Percentiles rank a stretch among this genome's conserved stretches.
phyloP scores from a whole-genome alignment of 2,113 vertebrate genomes.

The Serilophus lunatus region DNA sequence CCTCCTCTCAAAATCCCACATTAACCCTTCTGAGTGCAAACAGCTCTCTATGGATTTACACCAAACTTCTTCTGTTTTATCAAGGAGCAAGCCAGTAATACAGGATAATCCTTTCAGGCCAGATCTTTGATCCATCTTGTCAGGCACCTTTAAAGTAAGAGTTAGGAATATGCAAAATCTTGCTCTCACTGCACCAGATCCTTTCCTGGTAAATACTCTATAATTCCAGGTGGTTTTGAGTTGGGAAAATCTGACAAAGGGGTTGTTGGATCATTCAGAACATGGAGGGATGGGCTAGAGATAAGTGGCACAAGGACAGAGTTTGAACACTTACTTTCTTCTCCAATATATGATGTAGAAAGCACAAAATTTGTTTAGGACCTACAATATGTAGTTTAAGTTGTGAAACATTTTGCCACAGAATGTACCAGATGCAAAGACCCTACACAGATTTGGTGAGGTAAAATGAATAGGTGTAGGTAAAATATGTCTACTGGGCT shows the following conservation, averaged over 20 bases:
- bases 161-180: neutral
- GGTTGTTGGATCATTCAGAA: neutral
- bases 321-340: neutral
- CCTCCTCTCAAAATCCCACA: neutral
- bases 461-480: neutral
- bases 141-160: neutral
- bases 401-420: neutral
- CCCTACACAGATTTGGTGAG: neutral
- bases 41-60: neutral
- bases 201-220: neutral
- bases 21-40: conserved; percentile 7
- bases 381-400: neutral
- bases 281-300: neutral
- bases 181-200: neutral
- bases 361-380: neutral
- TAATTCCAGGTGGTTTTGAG: neutral
- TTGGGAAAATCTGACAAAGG: neutral
- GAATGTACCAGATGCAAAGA: neutral
- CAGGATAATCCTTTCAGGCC: neutral
- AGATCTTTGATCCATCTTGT: neutral
- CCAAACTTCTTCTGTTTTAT: neutral
- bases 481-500: neutral
- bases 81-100: neutral
- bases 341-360: neutral
- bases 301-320: neutral